Base-by-base conservation (phyloP, 1,140 invertebrate genomes). In the Octopus sinensis region DNA sequence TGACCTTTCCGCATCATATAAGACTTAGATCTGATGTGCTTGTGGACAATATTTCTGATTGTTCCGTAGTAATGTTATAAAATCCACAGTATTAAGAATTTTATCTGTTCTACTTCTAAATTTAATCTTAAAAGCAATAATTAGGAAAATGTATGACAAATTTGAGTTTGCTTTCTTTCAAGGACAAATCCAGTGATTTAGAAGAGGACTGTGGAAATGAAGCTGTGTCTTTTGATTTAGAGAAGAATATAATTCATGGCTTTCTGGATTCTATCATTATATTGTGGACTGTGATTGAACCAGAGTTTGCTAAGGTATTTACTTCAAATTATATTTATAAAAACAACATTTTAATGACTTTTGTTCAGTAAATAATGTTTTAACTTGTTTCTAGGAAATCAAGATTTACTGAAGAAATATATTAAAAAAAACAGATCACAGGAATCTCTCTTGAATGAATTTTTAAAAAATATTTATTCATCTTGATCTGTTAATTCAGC, bases 261-360 rank as follows among this genome's bases (percentile, higher is more conserved):
- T 79, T 89, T 23, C 62, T 88, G 10, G 88, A 89, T 71, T 83
- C 85, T 9, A 84, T 89, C 0, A 82, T 83, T 7, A 84, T 89
- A 23, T 79, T 89, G 79, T 88, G 85, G 85, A 85, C 81, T 6
- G 82, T 83, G 6, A 84, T 88, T 13, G 43, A 68, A 7, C 62
- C 76, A 17, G 54, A 86, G 51, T 78, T 88, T 6, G 82, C 84
- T 43, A 81, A 82, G 71, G 84, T 84, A 79, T 23, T 23, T 23
- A 23, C 23, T 23, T 23, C 23, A 62, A 62, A 62, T 62, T 9
- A 62, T 9, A 62, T 62, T 9, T 9, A 9, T 62, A 62, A 62
- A 7, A 62, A 62, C 17, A 62, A 62, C 7, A 62, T 62, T 62
- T 62, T 62, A 62, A 62, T 23, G 23, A 23, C 23, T 23, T 23